Conservation (phyloP, 2,113 vertebrate species). For the Heterotis niloticus region DNA sequence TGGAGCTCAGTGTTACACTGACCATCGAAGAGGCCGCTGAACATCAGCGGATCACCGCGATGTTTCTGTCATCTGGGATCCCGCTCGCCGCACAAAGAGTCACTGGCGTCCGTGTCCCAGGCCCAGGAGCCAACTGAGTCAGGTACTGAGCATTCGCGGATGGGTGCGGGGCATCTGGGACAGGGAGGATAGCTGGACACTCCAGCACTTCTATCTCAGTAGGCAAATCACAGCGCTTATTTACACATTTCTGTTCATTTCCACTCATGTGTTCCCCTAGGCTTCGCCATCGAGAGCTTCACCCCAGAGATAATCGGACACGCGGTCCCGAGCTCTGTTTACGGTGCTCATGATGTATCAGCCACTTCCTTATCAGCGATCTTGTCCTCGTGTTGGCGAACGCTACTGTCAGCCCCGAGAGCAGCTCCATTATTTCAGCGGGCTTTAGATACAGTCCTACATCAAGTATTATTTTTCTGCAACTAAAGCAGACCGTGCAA, state of each 20-base stretch:
- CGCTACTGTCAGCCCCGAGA: no score
- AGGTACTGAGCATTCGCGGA: background rate
- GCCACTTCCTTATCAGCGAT: background rate
- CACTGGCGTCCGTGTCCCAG: background rate
- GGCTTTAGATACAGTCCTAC: no score
- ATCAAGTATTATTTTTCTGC: no score
- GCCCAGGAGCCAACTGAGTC: background rate
- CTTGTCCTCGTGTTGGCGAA: background rate
- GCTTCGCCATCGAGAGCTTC: background rate
- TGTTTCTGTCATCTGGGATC: background rate
- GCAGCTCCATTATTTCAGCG: no score
- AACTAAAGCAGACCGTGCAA: background rate
- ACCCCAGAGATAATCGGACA: background rate
- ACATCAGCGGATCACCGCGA: background rate
- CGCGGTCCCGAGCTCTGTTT: no score
- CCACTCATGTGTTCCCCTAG: background rate
- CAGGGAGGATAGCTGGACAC: background rate
- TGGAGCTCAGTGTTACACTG: background rate
- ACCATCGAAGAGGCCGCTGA: background rate
- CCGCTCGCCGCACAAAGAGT: background rate
- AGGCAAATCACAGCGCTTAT: slow-evolving; percentile 3
- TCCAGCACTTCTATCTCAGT: slow-evolving; percentile 5
- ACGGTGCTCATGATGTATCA: background rate
- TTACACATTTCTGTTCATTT: slow-evolving; percentile 2
- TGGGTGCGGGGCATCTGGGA: no score